Base-by-base conservation (phyloP, 2,797 vertebrate genomes). In the Gymnothorax reevesii region DNA sequence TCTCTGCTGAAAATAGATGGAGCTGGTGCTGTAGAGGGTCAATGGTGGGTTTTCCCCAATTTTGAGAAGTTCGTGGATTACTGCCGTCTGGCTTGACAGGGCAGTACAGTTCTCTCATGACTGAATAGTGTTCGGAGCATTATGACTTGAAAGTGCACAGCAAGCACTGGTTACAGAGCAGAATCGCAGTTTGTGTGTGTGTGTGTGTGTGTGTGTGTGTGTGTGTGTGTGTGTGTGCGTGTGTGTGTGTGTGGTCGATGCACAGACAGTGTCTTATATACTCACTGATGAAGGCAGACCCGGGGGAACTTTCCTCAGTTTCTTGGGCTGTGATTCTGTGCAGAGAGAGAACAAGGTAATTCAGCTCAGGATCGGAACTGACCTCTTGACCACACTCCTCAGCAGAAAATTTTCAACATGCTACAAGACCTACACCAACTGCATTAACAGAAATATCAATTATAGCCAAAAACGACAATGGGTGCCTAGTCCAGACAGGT, bases 241-340 rank as follows among this genome's bases (percentile, higher is more conserved):
- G 83, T 84, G 3, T 64, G 20, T 52, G 80, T 2, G 33, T 13
- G 27, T 49, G 71, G 33, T 42, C 33, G 1, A 2, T 42, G 1
- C 33, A 42, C 33, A 42, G 33, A 42, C 8, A 3, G 75, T 9
- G 27, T 4, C 27, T 4, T 15, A 4, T 49, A n/a, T n/a, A 94
- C 95, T 98, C 92, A 99, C 98, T 84, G 98, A 99, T 85, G 98
- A 98, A 6, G 98, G 98, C 88, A 99, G 96, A 91, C 98, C 98
- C 33, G 97, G 97, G n/a, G 98, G 98, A 90, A 99, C 96, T 94
- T 99, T 99, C 91, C 98, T 96, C 93, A 99, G 97, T 95, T 99
- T 99, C 94, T 99, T 99, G 87, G 98, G 97, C 89, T 98, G 97
- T 0, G 96, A 87, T 88, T 99, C 98, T 98, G 93, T 88, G 62